Evolutionary conservation across 2,888 invertebrate genomes (phyloP), one percentile per base, ranked within the genome.

Genomic region (Idaea aversata): DNA sequence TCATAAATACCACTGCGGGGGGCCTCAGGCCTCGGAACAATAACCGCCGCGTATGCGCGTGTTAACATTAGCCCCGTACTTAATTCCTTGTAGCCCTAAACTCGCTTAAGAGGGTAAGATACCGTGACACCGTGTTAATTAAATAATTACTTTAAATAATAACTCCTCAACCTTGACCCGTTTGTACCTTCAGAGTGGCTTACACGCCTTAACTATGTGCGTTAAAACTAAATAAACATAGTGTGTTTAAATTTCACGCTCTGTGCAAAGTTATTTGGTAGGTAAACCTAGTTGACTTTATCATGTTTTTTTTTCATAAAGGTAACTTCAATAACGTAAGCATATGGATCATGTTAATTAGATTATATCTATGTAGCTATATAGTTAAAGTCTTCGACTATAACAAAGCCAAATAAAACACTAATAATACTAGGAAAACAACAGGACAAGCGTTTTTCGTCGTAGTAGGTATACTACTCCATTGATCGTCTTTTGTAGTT

Each of bases 81-180:
- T 91, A 92, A 91, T 91, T 87, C 92, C 90, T 88, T 89, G 90
- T 90, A 87, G 88, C 87, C 88, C 88, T 87, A 85, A 88, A 91
- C 90, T 90, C 86, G 83, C 88, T 91, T 90, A 88, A 88, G 91
- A 90, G 90, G 91, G 91, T 88, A 88, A 88, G 86, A 86, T 88
- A 86, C 81, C 80, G 82, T 83, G 87, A 90, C 89, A 90, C 83
- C 81, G 81, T 90, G 91, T 90, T 93, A 90, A 91, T 93, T 92
- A 91, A 91, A 91, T 91, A 92, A 92, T 92, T 91, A 92, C 91
- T 90, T 88, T 88, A 87, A 90, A 90, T 91, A 90, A 91, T 90
- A 91, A 91, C 91, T 88, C 81, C 79, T 77, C 75, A 82, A 78
- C 72, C 79, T 74, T 72, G 74, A 74, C 74, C 74, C 66, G 72